These are phyloP conservation scores for Tamias sibiricus DNA, from an alignment of 2,113 vertebrate genomes.

Conservation along the genomic window DNA sequence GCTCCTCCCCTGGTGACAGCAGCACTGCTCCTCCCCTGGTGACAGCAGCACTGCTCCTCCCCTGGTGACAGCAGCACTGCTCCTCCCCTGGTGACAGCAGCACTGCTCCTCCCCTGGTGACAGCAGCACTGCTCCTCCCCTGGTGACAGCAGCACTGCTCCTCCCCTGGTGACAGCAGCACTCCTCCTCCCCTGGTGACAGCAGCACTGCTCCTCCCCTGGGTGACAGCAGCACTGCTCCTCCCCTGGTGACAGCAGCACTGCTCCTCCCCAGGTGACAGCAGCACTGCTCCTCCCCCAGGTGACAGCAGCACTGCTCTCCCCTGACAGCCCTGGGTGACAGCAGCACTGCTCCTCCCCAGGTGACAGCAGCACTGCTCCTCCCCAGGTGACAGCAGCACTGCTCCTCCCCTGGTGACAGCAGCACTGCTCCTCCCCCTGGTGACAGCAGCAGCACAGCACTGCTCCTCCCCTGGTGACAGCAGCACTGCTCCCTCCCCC, in stretches of 20 bases:
- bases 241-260: rapidly evolving
- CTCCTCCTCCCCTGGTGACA: no score
- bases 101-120: rapidly evolving
- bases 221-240: rapidly evolving
- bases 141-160: rapidly evolving
- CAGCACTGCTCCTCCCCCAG: rapidly evolving
- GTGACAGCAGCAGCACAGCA: rapidly evolving
- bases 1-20: rapidly evolving
- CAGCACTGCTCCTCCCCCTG: rapidly evolving
- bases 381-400: rapidly evolving
- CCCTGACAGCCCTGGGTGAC: no score
- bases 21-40: rapidly evolving
- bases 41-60: rapidly evolving
- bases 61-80: rapidly evolving
- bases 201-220: rapidly evolving
- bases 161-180: no score
- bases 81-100: rapidly evolving
- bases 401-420: rapidly evolving
- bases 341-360: rapidly evolving
- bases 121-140: rapidly evolving
- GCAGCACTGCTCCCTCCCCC: rapidly evolving
- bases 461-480: rapidly evolving
- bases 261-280: rapidly evolving
- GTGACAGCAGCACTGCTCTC: rapidly evolving
- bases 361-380: rapidly evolving